phyloP scores from a whole-genome alignment of 2,888 invertebrate genomes.

The Pyrgus malvae region DNA sequence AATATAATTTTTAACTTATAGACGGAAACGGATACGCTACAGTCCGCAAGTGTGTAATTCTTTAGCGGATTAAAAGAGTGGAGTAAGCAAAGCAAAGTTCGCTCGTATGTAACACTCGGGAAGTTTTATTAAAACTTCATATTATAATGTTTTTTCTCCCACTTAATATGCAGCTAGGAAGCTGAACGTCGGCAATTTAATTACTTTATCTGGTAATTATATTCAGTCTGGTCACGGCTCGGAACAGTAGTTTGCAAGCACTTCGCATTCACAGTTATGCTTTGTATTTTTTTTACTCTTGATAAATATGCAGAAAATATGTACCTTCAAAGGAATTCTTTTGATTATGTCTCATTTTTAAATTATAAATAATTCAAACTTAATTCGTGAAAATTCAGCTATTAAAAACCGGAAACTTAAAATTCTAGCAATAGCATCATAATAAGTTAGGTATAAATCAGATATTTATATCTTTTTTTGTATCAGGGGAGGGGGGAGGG shows the following conservation, averaged over 20 bases:
- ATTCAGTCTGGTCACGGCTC: slow-evolving; percentile 40
- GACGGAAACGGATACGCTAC: slow-evolving; percentile 18
- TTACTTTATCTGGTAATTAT: slow-evolving; percentile 57
- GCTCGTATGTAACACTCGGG: slow-evolving; percentile 24
- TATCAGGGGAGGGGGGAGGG: no score
- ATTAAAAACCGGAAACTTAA: no score
- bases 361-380: no score
- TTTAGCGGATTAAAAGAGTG: slow-evolving; percentile 25
- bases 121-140: slow-evolving; percentile 52
- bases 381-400: no score
- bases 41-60: slow-evolving; percentile 22
- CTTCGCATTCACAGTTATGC: slow-evolving; percentile 14
- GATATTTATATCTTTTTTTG: no score
- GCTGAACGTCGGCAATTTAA: slow-evolving; percentile 61
- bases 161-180: slow-evolving; percentile 54
- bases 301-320: no score
- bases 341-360: no score
- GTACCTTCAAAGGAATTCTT: no score
- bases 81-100: slow-evolving; percentile 18
- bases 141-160: slow-evolving; percentile 45
- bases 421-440: no score
- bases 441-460: no score
- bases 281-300: no score
- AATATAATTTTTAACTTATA: slow-evolving; percentile 21
- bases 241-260: slow-evolving; percentile 19